Evolutionary conservation across 2,888 invertebrate genomes (phyloP), one percentile per base, ranked within the genome.

Genomic region (Drosophila macrothrix): DNA sequence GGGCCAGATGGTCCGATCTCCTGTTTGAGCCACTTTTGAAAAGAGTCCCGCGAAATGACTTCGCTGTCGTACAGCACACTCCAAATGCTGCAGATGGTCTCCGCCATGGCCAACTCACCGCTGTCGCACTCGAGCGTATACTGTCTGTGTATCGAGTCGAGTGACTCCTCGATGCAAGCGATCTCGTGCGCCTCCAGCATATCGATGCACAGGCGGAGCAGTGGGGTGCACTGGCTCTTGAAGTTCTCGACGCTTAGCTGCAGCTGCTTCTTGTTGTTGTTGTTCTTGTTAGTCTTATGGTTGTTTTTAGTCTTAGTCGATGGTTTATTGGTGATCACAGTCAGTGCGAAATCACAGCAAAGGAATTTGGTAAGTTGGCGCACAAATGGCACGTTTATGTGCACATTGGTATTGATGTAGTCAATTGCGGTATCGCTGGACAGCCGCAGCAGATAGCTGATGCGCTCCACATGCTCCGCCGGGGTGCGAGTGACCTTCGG

Each of bases 351-450:
- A 85, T 93, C 92, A 88, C 92, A 93, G 84, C 92, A 92, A 58
- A 92, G 88, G 65, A 89, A 92, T 84, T 90, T 90, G 50, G 92
- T 92, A 59, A 92, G 79, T 43, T 88, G 86, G 58, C 90, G 82
- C 68, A 92, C 87, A 75, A 92, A 93, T 65, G 78, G 81, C 52
- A 73, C 83, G 70, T 90, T 91, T 67, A 92, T 91, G 82, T 87
- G 74, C 78, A 92, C 92, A 86, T 92, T 93, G 22, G 93, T 93
- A 65, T 84, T 92, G 12, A 92, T 92, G 67, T 92, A 92, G 61
- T 92, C 92, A 59, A 92, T 92, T 62, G 92, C 92, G 78, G 92
- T 84, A 74, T 92, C 90, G 54, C 90, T 87, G 55, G 82, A 82
- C 60, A 82, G 65, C 12, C 80, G 83, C 60, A 92, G 70, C 66